A percentile compares a stretch with the other conserved stretches of the same genome.
Evolutionary conservation across 2,888 invertebrate species (phyloP).

Genomic region (Lycaena phlaeas): DNA sequence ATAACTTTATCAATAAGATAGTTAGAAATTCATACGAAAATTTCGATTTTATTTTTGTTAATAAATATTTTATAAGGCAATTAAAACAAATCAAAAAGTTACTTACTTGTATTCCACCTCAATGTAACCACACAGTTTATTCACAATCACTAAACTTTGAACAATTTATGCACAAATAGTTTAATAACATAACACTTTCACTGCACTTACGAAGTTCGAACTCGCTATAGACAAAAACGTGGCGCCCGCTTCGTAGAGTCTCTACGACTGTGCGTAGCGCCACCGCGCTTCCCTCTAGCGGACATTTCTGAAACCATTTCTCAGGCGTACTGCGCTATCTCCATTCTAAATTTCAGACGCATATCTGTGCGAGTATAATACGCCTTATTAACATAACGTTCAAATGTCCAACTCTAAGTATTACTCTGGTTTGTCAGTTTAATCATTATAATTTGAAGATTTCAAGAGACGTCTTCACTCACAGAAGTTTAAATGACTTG

Average conservation of each 20-base stretch:
- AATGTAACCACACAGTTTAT: not conserved
- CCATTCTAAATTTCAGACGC: not conserved
- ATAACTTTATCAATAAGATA: no score
- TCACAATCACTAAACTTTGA: not conserved
- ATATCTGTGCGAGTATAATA: constrained; percentile 7
- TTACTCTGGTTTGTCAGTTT: not conserved
- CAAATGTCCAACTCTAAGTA: constrained; percentile 3
- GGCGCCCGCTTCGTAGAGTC: not conserved
- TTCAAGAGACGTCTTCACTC: not conserved
- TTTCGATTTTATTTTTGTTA: no score
- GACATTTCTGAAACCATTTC: constrained; percentile 8
- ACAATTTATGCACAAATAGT: not conserved
- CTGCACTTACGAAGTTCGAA: constrained; percentile 5
- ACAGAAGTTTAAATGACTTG: not conserved
- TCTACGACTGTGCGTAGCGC: constrained; percentile 32
- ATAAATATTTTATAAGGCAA: no score
- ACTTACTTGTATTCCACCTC: not conserved
- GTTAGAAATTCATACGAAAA: no score
- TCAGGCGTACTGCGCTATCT: constrained; percentile 1
- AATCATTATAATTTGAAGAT: constrained; percentile 2
- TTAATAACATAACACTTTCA: not conserved
- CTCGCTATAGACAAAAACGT: not conserved
- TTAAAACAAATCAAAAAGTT: not conserved
- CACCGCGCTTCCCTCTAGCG: constrained; percentile 25
- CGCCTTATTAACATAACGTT: constrained; percentile 10